Conservation (phyloP, 1,140 invertebrate species). For the Ceratosolen solmsi region DNA sequence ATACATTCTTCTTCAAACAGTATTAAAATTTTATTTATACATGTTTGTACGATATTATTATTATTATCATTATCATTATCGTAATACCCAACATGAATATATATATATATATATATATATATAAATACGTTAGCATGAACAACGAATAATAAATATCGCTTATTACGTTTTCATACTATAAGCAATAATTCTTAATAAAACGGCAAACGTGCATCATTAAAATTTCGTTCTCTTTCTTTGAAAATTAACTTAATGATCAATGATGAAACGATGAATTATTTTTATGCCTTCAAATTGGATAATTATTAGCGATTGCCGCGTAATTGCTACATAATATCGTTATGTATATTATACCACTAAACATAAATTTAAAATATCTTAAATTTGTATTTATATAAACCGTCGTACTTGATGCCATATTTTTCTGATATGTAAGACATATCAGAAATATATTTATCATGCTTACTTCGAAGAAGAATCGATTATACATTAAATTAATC, state of each 20-base stretch:
- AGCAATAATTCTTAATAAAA: no score
- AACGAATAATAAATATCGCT: neutral
- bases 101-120: conserved; percentile 16
- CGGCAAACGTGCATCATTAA: no score
- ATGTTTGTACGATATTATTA: no score
- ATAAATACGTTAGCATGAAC: neutral
- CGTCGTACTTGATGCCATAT: neutral
- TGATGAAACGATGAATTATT: neutral
- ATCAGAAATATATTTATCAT: neutral
- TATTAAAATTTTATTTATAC: no score
- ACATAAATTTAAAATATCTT: neutral
- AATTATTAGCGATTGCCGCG: neutral
- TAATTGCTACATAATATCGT: neutral
- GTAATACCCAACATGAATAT: neutral
- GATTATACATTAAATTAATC: neutral
- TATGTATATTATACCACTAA: neutral
- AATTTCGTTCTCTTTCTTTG: neutral
- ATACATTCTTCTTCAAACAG: no score
- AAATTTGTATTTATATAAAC: neutral
- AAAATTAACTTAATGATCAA: no score
- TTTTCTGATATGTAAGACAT: neutral
- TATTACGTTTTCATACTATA: no score
- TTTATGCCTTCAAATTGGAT: neutral
- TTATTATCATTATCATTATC: no score
- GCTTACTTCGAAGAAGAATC: neutral